Base-by-base conservation (phyloP, 2,113 vertebrate species). In the Neotragus moschatus region DNA sequence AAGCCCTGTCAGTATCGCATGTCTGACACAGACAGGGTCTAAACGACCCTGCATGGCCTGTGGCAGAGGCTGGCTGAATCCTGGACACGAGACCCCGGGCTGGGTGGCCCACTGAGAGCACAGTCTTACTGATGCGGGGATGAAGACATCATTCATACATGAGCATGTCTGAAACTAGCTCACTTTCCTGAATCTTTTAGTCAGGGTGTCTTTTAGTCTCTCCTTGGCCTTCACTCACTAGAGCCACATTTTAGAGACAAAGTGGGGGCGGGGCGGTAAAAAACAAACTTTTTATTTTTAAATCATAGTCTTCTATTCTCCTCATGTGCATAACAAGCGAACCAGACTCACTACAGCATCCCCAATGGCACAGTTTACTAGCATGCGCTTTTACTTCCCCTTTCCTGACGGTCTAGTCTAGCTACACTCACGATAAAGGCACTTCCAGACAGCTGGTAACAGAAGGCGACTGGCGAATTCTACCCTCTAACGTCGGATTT, bases 21-120 rank as follows among this genome's bases (percentile, higher is more conserved):
- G 21, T 25, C 23, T 70, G 53, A 60, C 47, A 43, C 3, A 3
- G 10, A 53, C 1, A 5, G 16, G 3, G 49, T 7, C 19, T 13
- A 43, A 19, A 79, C 13, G 43, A n/a, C 58, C 14, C 63, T 5
- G 11, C 21, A 21, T 36, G 63, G 1, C 17, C 49, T 51, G 6
- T 4, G 33, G 5, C 4, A 12, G n/a, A 39, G 66, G 53, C 3
- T 56, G 45, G 39, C 0, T 26, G 43, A 17, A 70, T 0, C 17
- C 21, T 21, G 14, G 3, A 3, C 23, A 3, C 33, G 2, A 61
- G 75, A 63, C 55, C 39, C 33, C 17, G 25, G 33, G 26, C 16
- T 66, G 81, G 15, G 2, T 13, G 55, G 43, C 0, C 6, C 5
- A 60, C 70, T 80, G 39, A 21, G 12, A 47, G 30, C 21, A 16